Conservation (phyloP, 1,140 invertebrate species). For the Drosophila pachea region DNA sequence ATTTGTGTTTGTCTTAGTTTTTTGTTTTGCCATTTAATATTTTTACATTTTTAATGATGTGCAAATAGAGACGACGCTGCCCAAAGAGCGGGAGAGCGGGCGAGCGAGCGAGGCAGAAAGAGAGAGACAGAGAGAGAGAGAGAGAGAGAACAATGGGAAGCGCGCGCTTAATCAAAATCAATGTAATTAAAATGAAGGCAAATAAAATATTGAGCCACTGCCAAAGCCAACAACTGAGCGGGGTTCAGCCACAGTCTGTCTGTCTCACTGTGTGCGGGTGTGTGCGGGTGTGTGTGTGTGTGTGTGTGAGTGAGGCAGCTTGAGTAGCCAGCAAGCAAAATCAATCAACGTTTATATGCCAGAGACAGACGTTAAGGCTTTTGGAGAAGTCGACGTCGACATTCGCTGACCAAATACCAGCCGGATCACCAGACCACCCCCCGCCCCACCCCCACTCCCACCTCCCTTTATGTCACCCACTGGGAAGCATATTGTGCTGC, state of each 20-base stretch:
- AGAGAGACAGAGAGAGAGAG: slow-evolving; percentile 9
- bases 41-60: slow-evolving; percentile 78
- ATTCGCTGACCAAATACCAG: slow-evolving; percentile 49
- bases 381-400: not conserved
- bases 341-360: slow-evolving; percentile 69
- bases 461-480: no score
- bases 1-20: slow-evolving; percentile 65
- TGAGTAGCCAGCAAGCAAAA: slow-evolving; percentile 42
- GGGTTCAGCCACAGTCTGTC: not conserved
- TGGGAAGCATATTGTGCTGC: not conserved
- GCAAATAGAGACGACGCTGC: slow-evolving; percentile 50
- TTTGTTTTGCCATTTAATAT: slow-evolving; percentile 69
- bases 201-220: slow-evolving; percentile 28
- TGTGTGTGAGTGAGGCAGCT: not conserved
- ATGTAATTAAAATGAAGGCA: slow-evolving; percentile 73
- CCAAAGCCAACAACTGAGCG: not conserved
- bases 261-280: not conserved
- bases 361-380: slow-evolving; percentile 42
- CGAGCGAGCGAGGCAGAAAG: not conserved
- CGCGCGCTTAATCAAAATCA: slow-evolving; percentile 67
- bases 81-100: not conserved
- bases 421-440: not conserved
- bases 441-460: not conserved
- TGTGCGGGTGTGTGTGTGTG: not conserved
- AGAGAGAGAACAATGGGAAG: slow-evolving; percentile 45